Base-by-base conservation (phyloP, 2,888 invertebrate genomes). In the Electrophaes corylata region DNA sequence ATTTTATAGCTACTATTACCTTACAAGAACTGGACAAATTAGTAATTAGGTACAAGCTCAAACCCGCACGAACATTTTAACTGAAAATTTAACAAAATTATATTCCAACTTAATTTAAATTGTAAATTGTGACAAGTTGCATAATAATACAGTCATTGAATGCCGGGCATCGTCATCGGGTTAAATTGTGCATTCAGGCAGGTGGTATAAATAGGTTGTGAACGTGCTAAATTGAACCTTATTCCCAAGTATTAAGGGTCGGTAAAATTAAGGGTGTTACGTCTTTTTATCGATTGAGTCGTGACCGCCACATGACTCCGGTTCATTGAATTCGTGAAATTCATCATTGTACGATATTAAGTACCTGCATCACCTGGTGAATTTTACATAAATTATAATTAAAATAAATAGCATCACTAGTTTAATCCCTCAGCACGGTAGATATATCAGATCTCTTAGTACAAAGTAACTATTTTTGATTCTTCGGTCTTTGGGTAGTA, bases 121-220 rank as follows among this genome's bases (percentile, higher is more conserved):
- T 61, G 57, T 54, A 61, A 61, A 54, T 57, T 54, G 57, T 53
- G 60, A 57, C 57, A 61, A 61, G 57, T 61, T 61, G 60, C 57
- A 61, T 60, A 60, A 64, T 63, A 57, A 61, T 53, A 47, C 44
- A 58, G 56, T 39, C 57, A 65, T 57, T 65, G 52, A 56, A 60
- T 47, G 47, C 49, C 48, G 31, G 48, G 39, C 41, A 46, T 41
- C 59, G 50, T 55, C 55, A 51, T 47, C 55, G 47, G 51, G 47
- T 47, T 55, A 44, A 55, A 60, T 58, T 60, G 51, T 60, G 50
- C 59, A 50, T 43, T 39, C 33, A 47, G 54, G 51, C 60, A 60
- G 60, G 60, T 60, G 60, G 48, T 18, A 53, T 33, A 50, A 55
- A 26, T 26, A 45, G 16, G 48, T 37, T 2, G 29, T 10, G 0